These are phyloP conservation scores for Aspidoscelis tigris DNA, from an alignment of 2,113 vertebrate species.

Conservation along the genomic window DNA sequence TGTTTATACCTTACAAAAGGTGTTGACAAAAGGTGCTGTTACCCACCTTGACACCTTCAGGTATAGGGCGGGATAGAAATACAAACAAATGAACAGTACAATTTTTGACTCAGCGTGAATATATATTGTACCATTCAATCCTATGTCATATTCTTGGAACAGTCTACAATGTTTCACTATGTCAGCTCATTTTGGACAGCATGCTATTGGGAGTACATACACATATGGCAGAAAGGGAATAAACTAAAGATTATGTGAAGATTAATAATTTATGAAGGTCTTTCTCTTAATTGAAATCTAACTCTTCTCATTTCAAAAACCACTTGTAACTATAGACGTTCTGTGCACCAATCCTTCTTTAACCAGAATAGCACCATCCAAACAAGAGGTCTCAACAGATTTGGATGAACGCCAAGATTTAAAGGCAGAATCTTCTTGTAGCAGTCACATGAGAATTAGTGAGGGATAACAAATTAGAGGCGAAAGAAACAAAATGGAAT, in stretches of 20 bases:
- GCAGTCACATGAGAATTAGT: no score
- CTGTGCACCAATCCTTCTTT: no score
- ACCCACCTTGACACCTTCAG: no score
- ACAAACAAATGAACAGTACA: background rate
- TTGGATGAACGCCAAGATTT: no score
- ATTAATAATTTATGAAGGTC: background rate
- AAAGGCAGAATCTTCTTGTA: no score
- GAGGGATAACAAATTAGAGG: no score
- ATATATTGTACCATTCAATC: background rate
- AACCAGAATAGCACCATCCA: no score
- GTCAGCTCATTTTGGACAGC: background rate
- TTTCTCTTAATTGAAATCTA: background rate
- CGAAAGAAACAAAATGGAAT: background rate
- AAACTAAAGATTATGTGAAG: background rate
- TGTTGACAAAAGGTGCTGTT: background rate
- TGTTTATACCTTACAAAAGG: constrained; percentile 24
- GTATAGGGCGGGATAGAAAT: no score
- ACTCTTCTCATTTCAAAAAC: background rate
- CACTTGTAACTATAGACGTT: background rate
- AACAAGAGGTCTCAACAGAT: no score
- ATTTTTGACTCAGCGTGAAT: background rate
- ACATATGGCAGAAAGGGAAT: background rate
- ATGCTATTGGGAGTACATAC: background rate
- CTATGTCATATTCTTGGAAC: background rate
- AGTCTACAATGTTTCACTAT: background rate